Conservation (phyloP, 2,797 vertebrate species). For the Podarcis siculus region DNA sequence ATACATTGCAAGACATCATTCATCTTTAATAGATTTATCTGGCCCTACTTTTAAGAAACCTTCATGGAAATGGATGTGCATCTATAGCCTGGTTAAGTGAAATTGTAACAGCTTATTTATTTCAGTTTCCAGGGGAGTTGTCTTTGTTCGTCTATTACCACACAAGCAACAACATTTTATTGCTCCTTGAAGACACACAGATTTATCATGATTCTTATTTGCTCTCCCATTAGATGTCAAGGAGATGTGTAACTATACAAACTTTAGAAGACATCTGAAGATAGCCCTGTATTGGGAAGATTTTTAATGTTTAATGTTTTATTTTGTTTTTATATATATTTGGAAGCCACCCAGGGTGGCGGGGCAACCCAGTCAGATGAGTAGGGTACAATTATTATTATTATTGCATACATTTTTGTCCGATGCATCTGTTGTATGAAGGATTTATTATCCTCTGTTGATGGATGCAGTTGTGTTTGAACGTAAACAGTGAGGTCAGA, state of each 20-base stretch:
- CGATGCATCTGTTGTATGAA: neutral
- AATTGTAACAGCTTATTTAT: neutral
- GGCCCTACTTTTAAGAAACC: conserved; percentile 5
- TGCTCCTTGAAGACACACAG: neutral
- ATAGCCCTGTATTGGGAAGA: too few species aligned
- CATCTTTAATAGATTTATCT: neutral
- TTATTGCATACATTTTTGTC: neutral
- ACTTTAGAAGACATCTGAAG: too few species aligned
- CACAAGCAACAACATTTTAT: neutral
- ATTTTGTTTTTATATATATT: too few species aligned
- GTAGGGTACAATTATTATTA: too few species aligned
- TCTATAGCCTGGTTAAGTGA: neutral
- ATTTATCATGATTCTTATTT: neutral
- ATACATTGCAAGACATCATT: neutral
- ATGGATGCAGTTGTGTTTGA: neutral
- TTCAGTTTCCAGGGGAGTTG: neutral
- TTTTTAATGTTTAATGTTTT: too few species aligned
- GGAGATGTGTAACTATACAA: too few species aligned
- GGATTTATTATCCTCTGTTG: neutral
- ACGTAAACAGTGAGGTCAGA: neutral
- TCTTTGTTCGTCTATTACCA: neutral
- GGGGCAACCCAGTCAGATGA: too few species aligned
- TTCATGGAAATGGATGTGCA: neutral
- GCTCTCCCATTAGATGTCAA: too few species aligned
- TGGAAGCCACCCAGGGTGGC: too few species aligned